A percentile compares a stretch with the other conserved stretches of the same genome.
These are phyloP conservation scores for Hyles lineata DNA, from an alignment of 2,888 invertebrate genomes.

Conservation along the genomic window DNA sequence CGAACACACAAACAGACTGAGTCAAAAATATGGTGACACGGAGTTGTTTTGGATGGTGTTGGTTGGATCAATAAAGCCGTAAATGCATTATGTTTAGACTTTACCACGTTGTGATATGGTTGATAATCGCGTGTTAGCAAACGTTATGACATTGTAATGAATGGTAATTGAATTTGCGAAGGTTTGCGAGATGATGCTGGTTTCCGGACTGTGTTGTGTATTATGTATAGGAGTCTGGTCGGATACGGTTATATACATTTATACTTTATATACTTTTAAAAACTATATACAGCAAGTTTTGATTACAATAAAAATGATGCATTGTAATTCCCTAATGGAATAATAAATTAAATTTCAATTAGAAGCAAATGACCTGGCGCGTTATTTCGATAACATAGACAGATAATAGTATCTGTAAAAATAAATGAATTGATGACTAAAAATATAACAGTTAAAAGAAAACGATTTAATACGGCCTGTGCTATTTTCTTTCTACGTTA, in stretches of 20 bases:
- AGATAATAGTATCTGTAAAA: not conserved
- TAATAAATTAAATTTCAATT: not conserved
- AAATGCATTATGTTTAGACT: not conserved
- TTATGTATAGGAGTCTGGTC: not conserved
- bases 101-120: not conserved
- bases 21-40: not conserved
- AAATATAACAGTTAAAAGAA: no score
- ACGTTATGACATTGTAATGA: slow-evolving; percentile 2
- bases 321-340: not conserved
- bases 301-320: not conserved
- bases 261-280: not conserved
- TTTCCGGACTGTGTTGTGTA: not conserved
- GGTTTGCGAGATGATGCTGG: slow-evolving; percentile 9
- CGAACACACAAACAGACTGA: not conserved
- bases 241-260: not conserved
- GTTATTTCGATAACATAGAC: not conserved
- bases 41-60: not conserved
- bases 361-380: not conserved
- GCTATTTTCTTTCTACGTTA: no score
- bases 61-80: not conserved
- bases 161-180: slow-evolving; percentile 7
- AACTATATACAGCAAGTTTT: not conserved
- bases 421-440: no score
- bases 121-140: not conserved
- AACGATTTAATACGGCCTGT: no score